Percentiles rank a stretch among this genome's conserved stretches.
Evolutionary conservation across 2,113 vertebrate genomes (phyloP).

Genomic region (Bostrychus sinensis): DNA sequence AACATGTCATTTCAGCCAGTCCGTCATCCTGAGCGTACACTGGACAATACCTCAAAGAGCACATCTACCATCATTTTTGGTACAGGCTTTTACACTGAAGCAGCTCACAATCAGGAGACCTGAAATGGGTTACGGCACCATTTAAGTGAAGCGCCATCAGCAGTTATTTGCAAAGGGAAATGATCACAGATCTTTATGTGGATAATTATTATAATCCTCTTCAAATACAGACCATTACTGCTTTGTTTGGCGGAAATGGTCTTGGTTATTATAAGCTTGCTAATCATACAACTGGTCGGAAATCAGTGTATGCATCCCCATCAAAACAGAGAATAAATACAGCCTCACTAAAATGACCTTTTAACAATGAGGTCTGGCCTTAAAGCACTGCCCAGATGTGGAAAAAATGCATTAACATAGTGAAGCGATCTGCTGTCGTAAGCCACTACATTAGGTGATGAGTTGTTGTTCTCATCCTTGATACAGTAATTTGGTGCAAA

Average conservation of each 20-base stretch:
- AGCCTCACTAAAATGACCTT: slow-evolving; percentile 52
- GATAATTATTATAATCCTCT: slow-evolving; percentile 80
- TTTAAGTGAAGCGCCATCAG: slow-evolving; percentile 57
- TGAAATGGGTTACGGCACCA: slow-evolving; percentile 51
- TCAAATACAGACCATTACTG: slow-evolving; percentile 69
- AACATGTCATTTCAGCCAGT: not conserved
- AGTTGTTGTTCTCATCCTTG: slow-evolving; percentile 25
- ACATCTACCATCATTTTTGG: slow-evolving; percentile 31
- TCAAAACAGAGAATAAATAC: slow-evolving; percentile 54
- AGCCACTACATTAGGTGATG: slow-evolving; percentile 23
- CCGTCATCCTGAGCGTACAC: slow-evolving; percentile 30
- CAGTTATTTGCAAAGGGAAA: slow-evolving; percentile 65
- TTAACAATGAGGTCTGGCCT: slow-evolving; percentile 63
- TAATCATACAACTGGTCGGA: slow-evolving; percentile 64
- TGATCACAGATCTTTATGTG: slow-evolving; percentile 66
- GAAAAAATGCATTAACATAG: not conserved
- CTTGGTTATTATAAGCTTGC: slow-evolving; percentile 66
- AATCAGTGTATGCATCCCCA: slow-evolving; percentile 58
- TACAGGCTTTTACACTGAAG: slow-evolving; percentile 12
- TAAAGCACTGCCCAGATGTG: slow-evolving; percentile 53
- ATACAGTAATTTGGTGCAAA: slow-evolving; percentile 47
- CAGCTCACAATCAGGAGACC: slow-evolving; percentile 34
- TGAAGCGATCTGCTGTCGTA: slow-evolving; percentile 26
- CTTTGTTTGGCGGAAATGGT: slow-evolving; percentile 54
- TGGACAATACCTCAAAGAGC: slow-evolving; percentile 30